Evolutionary conservation across 2,888 invertebrate species (phyloP).

Genomic region (Torymus tubicola): DNA sequence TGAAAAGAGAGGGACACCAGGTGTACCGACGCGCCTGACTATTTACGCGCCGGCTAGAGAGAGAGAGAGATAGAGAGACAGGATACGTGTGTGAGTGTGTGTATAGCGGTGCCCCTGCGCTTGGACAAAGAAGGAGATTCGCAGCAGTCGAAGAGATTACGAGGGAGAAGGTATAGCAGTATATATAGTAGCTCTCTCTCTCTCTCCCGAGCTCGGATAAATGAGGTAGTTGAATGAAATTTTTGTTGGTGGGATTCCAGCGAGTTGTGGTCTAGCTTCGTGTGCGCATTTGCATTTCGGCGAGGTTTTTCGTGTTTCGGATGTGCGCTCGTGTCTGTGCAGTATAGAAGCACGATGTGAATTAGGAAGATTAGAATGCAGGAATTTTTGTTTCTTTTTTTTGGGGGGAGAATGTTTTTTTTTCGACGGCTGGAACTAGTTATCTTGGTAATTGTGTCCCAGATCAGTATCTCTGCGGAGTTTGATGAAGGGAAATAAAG

Average conservation of each 20-base stretch:
- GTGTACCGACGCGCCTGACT: slow-evolving; percentile 14
- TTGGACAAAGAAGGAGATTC: slow-evolving; percentile 29
- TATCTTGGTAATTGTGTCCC: too few species aligned
- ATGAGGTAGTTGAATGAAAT: slow-evolving; percentile 16
- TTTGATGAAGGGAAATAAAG: too few species aligned
- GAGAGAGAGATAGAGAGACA: not conserved
- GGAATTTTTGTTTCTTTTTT: too few species aligned
- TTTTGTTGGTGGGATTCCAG: not conserved
- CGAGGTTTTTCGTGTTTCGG: too few species aligned
- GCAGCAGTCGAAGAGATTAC: not conserved
- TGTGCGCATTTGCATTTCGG: too few species aligned
- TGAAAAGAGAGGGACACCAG: slow-evolving; percentile 36
- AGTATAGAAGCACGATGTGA: too few species aligned
- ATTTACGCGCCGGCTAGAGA: slow-evolving; percentile 13
- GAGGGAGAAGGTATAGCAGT: not conserved
- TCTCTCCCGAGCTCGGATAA: not conserved
- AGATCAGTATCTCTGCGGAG: too few species aligned
- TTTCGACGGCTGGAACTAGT: too few species aligned
- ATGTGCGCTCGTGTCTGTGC: too few species aligned
- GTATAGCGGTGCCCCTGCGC: not conserved
- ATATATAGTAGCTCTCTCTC: not conserved
- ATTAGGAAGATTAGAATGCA: too few species aligned
- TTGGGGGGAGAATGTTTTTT: too few species aligned
- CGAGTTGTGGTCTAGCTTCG: too few species aligned
- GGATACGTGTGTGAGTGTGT: not conserved